Conservation (phyloP, 2,888 invertebrate genomes). For the Phalera bucephala region DNA sequence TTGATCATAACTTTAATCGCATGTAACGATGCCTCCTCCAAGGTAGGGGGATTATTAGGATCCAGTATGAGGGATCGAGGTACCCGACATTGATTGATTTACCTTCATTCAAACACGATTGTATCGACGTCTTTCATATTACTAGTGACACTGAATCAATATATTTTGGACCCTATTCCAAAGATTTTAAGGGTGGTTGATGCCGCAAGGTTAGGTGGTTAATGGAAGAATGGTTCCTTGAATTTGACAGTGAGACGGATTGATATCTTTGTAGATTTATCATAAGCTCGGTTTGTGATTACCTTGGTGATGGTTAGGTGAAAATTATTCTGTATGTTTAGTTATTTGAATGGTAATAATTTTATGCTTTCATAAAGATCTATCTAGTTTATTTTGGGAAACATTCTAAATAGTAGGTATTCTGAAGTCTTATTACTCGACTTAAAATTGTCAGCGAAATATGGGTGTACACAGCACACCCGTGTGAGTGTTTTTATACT, state of each 20-base stretch:
- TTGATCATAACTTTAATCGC: conserved; percentile 37
- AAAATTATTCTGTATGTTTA: too few species aligned
- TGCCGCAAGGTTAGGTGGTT: conserved; percentile 12
- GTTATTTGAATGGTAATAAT: too few species aligned
- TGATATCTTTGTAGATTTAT: conserved; percentile 41
- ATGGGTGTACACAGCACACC: too few species aligned
- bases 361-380: too few species aligned
- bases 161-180: conserved; percentile 9
- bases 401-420: too few species aligned
- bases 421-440: too few species aligned
- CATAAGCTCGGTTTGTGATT: conserved; percentile 39
- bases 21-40: conserved; percentile 32
- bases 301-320: conserved; percentile 16
- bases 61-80: conserved; percentile 44
- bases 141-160: conserved; percentile 1
- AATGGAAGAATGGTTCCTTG: conserved; percentile 31
- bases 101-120: conserved; percentile 42
- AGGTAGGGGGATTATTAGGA: conserved; percentile 32
- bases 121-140: conserved; percentile 30
- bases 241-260: conserved; percentile 42
- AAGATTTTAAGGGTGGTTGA: background rate
- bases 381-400: too few species aligned
- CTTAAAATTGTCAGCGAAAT: too few species aligned
- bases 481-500: too few species aligned
- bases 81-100: conserved; percentile 60